A percentile compares a stretch with the other conserved stretches of the same genome.
Conservation (phyloP, 2,888 invertebrate species). For the Mamestra brassicae region DNA sequence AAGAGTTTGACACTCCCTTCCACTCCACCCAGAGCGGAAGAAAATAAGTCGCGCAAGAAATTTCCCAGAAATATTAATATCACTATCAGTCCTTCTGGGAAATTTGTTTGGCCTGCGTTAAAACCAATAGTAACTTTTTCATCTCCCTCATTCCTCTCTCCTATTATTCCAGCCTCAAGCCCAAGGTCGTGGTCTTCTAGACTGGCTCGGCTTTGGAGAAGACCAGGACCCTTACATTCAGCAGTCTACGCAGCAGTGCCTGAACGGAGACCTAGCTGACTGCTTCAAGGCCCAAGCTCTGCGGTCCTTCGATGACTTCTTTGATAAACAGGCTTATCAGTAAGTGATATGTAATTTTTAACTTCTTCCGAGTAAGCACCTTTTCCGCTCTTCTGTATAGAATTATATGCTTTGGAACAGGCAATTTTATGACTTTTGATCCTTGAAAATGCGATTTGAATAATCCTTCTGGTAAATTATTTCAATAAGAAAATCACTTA, state of each 20-base stretch:
- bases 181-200: slow-evolving; percentile 93
- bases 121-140: not conserved
- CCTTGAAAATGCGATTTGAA: too few relatives aligned
- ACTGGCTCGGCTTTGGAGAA: slow-evolving; percentile 95
- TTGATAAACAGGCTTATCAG: slow-evolving; percentile 92
- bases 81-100: too few relatives aligned
- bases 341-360: slow-evolving; percentile 68
- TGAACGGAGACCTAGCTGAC: slow-evolving; percentile 95
- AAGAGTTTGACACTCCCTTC: too few relatives aligned
- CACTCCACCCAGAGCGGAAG: too few relatives aligned
- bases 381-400: not conserved
- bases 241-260: slow-evolving; percentile 93
- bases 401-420: not conserved
- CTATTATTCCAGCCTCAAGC: slow-evolving; percentile 85
- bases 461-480: not conserved
- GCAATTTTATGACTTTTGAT: too few relatives aligned
- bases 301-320: slow-evolving; percentile 94
- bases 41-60: too few relatives aligned
- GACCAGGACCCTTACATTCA: slow-evolving; percentile 95
- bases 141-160: not conserved
- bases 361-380: not conserved
- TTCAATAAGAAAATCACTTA: not conserved
- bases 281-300: slow-evolving; percentile 96
- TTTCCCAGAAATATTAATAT: too few relatives aligned
- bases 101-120: not conserved